Percentiles rank a stretch among this genome's conserved stretches.
Conservation (phyloP, 2,797 vertebrate species). For the Dipus sagitta region DNA sequence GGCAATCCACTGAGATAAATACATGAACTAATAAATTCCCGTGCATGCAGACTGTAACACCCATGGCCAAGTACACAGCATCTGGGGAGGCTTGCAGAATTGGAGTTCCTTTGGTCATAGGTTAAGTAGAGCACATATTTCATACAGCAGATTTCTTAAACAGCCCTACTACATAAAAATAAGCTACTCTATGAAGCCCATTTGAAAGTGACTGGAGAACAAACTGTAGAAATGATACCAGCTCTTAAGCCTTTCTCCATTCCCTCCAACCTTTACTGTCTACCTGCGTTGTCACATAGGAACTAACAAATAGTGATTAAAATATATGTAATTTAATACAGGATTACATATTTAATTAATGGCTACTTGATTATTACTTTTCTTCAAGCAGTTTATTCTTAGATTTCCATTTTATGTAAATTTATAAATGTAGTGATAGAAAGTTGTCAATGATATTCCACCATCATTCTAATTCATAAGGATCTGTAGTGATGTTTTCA, state of each 20-base stretch:
- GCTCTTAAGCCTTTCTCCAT: neutral
- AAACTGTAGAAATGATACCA: slow-evolving; percentile 12
- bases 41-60: slow-evolving; percentile 67
- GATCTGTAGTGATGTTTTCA: neutral
- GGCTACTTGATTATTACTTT: slow-evolving; percentile 36
- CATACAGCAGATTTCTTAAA: slow-evolving; percentile 65
- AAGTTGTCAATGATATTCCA: neutral
- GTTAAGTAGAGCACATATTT: slow-evolving; percentile 65
- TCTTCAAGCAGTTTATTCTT: slow-evolving; percentile 3
- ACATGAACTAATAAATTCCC: slow-evolving; percentile 80
- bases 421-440: neutral
- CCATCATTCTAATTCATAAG: neutral
- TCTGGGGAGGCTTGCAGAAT: slow-evolving; percentile 51
- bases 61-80: slow-evolving; percentile 61
- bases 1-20: slow-evolving; percentile 80
- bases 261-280: neutral
- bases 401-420: neutral
- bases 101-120: slow-evolving; percentile 73
- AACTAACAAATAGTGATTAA: neutral
- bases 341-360: neutral
- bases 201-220: slow-evolving; percentile 16
- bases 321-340: slow-evolving; percentile 24
- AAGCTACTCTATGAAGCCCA: neutral
- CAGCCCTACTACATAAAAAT: slow-evolving; percentile 48
- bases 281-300: neutral